These are phyloP conservation scores for Anolis apletophallus DNA, from an alignment of 2,797 vertebrate species.

Conservation along the genomic window DNA sequence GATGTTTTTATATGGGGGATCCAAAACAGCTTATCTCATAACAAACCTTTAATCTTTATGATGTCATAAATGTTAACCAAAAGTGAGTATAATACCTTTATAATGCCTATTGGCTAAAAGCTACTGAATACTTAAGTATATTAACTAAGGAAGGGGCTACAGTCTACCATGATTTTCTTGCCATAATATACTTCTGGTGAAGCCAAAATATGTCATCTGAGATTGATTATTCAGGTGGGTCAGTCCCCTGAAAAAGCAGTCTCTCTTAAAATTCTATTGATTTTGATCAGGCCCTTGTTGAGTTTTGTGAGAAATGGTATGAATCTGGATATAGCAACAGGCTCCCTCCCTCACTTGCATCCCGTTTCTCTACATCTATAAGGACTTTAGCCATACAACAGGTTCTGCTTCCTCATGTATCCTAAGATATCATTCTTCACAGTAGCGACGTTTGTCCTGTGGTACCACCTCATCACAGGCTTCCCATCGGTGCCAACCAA, in stretches of 20 bases:
- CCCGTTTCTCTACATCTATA: conserved; percentile 2
- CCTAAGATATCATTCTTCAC: conserved; percentile 81
- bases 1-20: neutral
- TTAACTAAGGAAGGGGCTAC: neutral
- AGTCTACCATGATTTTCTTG: neutral
- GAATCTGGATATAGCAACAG: conserved; percentile 46
- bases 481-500: conserved; percentile 88
- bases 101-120: neutral
- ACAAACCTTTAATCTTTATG: neutral
- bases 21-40: neutral
- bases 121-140: neutral
- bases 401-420: conserved; percentile 71
- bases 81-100: no score
- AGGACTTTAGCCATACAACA: neutral
- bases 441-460: conserved; percentile 75
- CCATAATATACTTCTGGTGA: neutral
- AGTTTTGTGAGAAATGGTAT: neutral
- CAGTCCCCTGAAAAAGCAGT: no score
- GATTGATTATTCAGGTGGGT: rapidly evolving
- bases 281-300: neutral
- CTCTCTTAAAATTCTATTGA: neutral
- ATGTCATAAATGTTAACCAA: neutral
- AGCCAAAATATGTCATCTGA: neutral
- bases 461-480: conserved; percentile 90
- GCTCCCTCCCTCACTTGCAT: neutral